Conservation (phyloP, 2,888 invertebrate species). For the Gastrophysa polygoni region DNA sequence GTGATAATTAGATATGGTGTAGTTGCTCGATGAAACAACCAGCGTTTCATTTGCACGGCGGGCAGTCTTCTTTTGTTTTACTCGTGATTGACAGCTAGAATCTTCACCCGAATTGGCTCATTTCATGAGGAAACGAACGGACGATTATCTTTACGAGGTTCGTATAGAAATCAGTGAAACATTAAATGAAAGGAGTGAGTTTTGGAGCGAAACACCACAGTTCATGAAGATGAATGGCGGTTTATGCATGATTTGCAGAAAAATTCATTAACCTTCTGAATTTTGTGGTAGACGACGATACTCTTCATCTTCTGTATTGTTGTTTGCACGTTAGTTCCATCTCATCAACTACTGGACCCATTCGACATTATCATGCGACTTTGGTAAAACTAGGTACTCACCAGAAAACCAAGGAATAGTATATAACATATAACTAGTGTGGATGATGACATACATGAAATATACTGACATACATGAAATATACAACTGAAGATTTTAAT, state of each 20-base stretch:
- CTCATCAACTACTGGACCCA: no score
- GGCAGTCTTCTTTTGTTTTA: not conserved
- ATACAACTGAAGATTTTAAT: no score
- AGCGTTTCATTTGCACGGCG: not conserved
- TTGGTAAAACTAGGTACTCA: no score
- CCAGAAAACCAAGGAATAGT: no score
- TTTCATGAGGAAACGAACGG: not conserved
- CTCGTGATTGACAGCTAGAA: not conserved
- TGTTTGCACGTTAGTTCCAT: no score
- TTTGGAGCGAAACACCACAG: slow-evolving; percentile 20
- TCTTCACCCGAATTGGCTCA: not conserved
- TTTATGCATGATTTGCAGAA: not conserved
- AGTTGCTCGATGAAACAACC: not conserved
- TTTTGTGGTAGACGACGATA: no score
- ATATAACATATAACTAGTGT: no score
- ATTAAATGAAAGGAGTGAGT: slow-evolving; percentile 16
- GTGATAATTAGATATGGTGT: slow-evolving; percentile 1
- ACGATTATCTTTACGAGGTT: not conserved
- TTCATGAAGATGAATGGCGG: not conserved
- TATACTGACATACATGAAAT: no score
- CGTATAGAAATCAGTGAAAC: not conserved
- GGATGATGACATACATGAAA: no score
- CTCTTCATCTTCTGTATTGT: no score
- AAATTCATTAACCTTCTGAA: not conserved
- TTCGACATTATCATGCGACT: no score